A percentile compares a stretch with the other conserved stretches of the same genome.
Evolutionary conservation across 1,140 invertebrate species (phyloP).

Genomic region (Zaprionus taronus): DNA sequence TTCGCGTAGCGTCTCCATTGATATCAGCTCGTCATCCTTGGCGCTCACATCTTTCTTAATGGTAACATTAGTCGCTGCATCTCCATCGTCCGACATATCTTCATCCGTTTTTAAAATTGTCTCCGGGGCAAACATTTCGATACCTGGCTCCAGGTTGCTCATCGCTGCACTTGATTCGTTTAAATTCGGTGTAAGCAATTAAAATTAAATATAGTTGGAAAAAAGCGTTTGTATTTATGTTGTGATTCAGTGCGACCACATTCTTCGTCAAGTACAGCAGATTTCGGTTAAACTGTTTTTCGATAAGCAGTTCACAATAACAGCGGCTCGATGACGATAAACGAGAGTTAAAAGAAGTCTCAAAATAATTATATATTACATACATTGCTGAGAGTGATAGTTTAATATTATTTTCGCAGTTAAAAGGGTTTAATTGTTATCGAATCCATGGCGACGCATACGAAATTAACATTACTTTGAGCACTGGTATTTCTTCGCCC

Average conservation of each 20-base stretch:
- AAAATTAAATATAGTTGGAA: conserved; percentile 33
- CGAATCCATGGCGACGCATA: neutral
- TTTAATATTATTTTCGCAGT: neutral
- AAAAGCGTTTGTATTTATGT: conserved; percentile 47
- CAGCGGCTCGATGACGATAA: neutral
- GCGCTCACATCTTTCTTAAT: conserved; percentile 5
- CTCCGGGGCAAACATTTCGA: conserved; percentile 40
- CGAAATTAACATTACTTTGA: neutral
- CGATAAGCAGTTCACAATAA: conserved; percentile 1
- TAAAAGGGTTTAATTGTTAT: neutral
- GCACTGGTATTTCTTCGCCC: neutral
- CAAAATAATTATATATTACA: neutral
- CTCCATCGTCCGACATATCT: neutral
- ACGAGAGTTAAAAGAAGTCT: neutral
- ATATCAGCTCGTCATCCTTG: conserved; percentile 86
- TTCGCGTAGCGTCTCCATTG: conserved; percentile 94
- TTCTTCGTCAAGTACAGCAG: conserved; percentile 27
- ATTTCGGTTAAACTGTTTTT: conserved; percentile 34
- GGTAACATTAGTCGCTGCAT: neutral
- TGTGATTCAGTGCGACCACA: conserved; percentile 32
- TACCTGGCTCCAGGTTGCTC: conserved; percentile 31
- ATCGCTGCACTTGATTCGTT: neutral
- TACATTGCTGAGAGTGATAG: neutral
- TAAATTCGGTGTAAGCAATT: conserved; percentile 8
- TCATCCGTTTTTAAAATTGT: conserved; percentile 11